phyloP scores from a whole-genome alignment of 2,113 vertebrate species.

The Plestiodon gilberti region DNA sequence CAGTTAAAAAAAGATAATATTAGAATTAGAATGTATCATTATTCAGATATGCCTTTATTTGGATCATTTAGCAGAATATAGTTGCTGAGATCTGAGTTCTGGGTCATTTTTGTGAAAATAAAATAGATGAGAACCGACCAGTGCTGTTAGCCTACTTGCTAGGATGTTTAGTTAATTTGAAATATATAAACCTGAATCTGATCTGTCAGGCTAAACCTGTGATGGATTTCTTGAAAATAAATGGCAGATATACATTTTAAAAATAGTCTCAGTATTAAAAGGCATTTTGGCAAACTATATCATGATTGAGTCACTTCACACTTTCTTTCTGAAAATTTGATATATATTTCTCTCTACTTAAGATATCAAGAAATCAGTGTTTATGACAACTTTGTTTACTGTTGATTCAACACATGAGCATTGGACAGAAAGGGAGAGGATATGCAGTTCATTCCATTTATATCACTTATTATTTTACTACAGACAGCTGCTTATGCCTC shows the following conservation, averaged over 20 bases:
- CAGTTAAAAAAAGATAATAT: no score
- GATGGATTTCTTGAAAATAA: not conserved
- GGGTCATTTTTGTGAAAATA: not conserved
- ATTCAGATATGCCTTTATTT: not conserved
- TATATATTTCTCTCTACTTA: no score
- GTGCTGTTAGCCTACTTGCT: not conserved
- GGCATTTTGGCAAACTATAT: not conserved
- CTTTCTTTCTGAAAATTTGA: no score
- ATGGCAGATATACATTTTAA: not conserved
- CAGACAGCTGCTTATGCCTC: not conserved
- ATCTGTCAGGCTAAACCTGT: not conserved
- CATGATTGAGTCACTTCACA: not conserved
- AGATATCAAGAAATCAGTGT: not conserved
- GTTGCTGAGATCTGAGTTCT: not conserved
- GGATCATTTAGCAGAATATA: not conserved
- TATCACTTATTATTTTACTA: not conserved
- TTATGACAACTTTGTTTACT: not conserved
- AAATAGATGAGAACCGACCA: not conserved
- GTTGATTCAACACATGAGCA: not conserved
- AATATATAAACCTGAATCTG: not conserved
- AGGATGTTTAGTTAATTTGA: not conserved
- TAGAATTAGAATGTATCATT: not conserved
- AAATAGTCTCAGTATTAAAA: constrained; percentile 1
- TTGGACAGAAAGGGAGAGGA: not conserved
- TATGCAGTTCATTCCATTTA: not conserved